Evolutionary conservation across 2,797 vertebrate species (phyloP).

Genomic region (Sphenodon punctatus): DNA sequence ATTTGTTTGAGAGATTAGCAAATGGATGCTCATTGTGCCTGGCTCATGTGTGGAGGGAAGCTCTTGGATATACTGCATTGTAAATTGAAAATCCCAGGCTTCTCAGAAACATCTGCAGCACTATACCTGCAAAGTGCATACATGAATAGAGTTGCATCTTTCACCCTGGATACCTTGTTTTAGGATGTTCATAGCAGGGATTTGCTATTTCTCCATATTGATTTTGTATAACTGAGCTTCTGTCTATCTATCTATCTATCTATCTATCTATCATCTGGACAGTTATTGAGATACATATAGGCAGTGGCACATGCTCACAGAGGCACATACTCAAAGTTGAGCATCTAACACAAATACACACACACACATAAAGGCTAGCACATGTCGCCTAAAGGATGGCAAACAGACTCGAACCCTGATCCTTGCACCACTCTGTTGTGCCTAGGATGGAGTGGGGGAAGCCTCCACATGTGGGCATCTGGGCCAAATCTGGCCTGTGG

Average conservation of each 20-base stretch:
- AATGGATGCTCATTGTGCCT: neutral
- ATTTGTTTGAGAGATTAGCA: slow-evolving; percentile 15
- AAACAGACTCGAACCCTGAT: too few species aligned
- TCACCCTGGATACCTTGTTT: neutral
- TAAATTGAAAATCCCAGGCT: slow-evolving; percentile 12
- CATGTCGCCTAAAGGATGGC: neutral
- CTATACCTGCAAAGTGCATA: slow-evolving; percentile 2
- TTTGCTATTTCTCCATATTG: slow-evolving; percentile 48
- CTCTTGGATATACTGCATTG: slow-evolving; percentile 13
- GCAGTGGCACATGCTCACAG: neutral
- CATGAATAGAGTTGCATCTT: slow-evolving; percentile 16
- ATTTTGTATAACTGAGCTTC: slow-evolving; percentile 12
- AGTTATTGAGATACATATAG: too few species aligned
- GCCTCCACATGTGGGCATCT: too few species aligned
- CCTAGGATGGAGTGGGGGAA: too few species aligned
- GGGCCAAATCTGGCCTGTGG: too few species aligned
- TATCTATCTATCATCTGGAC: too few species aligned
- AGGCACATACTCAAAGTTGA: neutral
- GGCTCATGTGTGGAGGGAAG: slow-evolving; percentile 7
- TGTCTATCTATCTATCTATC: neutral
- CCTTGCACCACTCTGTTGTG: too few species aligned
- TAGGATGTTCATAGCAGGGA: slow-evolving; percentile 31
- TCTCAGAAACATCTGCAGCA: slow-evolving; percentile 41
- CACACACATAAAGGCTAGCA: neutral
- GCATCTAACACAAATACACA: too few species aligned